Evolutionary conservation across 1,140 invertebrate genomes (phyloP), one percentile per base, ranked within the genome.

Genomic region (Cryptotermes secundus): DNA sequence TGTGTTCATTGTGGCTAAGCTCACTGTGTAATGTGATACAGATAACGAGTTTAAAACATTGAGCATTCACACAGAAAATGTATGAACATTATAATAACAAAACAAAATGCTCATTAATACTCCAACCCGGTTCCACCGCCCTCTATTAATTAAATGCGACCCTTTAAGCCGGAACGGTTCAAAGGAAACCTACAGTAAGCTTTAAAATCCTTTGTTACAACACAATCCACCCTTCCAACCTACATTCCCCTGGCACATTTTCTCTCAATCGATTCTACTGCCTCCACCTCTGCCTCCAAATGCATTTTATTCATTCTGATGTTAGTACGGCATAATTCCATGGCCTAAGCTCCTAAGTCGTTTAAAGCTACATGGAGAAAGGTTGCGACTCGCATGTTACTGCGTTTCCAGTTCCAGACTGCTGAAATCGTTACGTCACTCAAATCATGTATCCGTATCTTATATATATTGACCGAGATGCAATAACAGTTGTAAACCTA

Each of bases 91-190:
- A 72, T n/a, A 72, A 72, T 72, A 59, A 59, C 24, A 26, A 72
- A 72, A 72, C 59, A 9, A 72, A 72, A 72, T 31, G 59, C 59
- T 31, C 59, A 72, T 72, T 72, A 72, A 72, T 72, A 72, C 59
- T 72, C 31, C 59, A 72, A 16, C 59, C 26, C 26, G 26, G 14
- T 72, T 31, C n/a, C 26, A 72, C n/a, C 31, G 59, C 31, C 26
- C 59, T 2, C 59, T 72, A 72, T 72, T 72, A 72, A 72, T 72
- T 72, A 72, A 72, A 72, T n/a, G n/a, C n/a, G 59, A 31, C n/a
- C 26, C 59, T 72, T 7, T 72, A 31, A 72, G 59, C 59, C 59
- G 26, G 59, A 26, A 31, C 59, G 59, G 59, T 72, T 72, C n/a
- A 72, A 72, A 72, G n/a, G 26, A 26, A 72, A 72, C 26, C 59